phyloP scores from a whole-genome alignment of 2,113 vertebrate genomes.

The Mungos mungo region DNA sequence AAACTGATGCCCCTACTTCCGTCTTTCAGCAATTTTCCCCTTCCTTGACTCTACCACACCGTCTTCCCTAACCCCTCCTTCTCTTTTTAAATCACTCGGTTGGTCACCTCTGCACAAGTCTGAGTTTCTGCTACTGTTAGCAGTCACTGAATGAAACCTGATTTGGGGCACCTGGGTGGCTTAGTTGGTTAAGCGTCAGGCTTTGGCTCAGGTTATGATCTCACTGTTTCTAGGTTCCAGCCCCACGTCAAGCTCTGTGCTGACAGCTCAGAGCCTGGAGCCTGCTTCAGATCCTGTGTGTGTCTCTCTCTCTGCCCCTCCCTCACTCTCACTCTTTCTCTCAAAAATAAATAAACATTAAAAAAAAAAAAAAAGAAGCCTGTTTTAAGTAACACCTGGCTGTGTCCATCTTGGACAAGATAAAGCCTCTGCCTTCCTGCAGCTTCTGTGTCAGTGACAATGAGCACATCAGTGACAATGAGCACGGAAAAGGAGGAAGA shows the following conservation, averaged over 20 bases:
- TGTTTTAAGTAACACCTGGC: not conserved
- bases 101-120: not conserved
- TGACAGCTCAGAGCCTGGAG: no score
- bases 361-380: not conserved
- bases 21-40: not conserved
- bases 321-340: no score
- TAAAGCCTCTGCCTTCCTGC: not conserved
- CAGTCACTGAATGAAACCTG: not conserved
- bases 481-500: not conserved
- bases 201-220: no score
- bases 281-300: no score
- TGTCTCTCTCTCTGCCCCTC: no score
- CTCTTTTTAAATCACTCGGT: not conserved
- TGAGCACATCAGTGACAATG: not conserved
- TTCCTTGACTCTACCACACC: no score
- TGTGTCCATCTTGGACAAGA: not conserved
- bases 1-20: not conserved
- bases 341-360: no score
- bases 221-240: no score
- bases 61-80: fast-evolving
- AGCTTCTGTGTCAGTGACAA: no score
- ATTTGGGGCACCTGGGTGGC: no score
- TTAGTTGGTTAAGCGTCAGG: no score
- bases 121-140: not conserved
- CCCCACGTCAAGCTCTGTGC: no score